Percentiles rank a stretch among this genome's conserved stretches.
phyloP scores from a whole-genome alignment of 2,797 vertebrate species.

The Amblyraja radiata region DNA sequence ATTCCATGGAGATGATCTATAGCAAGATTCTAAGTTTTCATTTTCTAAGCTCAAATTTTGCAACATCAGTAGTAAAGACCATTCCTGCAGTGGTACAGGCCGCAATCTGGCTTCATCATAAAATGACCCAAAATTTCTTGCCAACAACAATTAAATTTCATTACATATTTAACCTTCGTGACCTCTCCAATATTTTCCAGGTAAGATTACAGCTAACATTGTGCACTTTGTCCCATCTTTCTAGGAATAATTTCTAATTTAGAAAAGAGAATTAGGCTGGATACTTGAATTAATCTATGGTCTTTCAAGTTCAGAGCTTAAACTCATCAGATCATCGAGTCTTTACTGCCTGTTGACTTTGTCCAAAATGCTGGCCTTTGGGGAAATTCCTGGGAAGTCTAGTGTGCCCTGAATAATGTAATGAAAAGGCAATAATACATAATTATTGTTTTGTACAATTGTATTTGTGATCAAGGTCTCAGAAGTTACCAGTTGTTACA shows the following conservation, averaged over 20 bases:
- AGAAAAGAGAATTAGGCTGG: background rate
- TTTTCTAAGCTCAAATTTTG: constrained; percentile 58
- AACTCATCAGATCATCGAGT: background rate
- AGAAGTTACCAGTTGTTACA: no score
- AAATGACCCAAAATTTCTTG: constrained; percentile 60
- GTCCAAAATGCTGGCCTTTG: no score
- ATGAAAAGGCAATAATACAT: no score
- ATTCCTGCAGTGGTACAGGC: constrained; percentile 56
- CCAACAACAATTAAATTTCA: constrained; percentile 70
- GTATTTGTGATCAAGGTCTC: no score
- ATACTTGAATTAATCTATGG: background rate
- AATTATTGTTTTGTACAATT: no score
- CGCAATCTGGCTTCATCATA: constrained; percentile 59
- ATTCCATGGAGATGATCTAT: constrained; percentile 62
- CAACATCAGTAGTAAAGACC: constrained; percentile 50
- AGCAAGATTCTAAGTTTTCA: constrained; percentile 63
- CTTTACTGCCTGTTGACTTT: no score
- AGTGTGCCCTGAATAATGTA: no score
- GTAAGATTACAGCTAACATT: constrained; percentile 38
- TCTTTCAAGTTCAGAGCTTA: background rate
- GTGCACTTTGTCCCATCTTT: background rate
- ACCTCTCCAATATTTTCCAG: constrained; percentile 70
- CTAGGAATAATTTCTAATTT: background rate
- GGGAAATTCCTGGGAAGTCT: no score
- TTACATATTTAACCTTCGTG: constrained; percentile 66